phyloP scores from a whole-genome alignment of 2,888 invertebrate species.

The Hypomecis atomaria region DNA sequence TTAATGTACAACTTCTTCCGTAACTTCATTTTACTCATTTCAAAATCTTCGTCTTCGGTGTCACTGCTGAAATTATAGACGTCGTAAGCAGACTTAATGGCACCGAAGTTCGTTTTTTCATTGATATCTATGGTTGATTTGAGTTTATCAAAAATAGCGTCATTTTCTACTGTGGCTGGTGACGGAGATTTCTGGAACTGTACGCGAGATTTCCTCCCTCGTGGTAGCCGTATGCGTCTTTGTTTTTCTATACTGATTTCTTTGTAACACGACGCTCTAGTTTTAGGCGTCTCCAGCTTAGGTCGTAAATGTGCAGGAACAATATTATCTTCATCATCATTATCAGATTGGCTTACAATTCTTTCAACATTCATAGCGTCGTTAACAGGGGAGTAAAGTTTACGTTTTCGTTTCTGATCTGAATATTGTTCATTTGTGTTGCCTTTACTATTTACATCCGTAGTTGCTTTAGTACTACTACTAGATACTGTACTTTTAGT shows the following conservation, averaged over 20 bases:
- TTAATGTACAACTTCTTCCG: constrained; percentile 51
- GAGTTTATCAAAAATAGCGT: constrained; percentile 65
- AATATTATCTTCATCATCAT: constrained; percentile 42
- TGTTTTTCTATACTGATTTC: constrained; percentile 65
- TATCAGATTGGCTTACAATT: constrained; percentile 17
- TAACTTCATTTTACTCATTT: constrained; percentile 52
- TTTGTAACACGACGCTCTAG: constrained; percentile 61
- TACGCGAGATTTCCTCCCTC: constrained; percentile 30
- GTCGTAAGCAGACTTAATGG: constrained; percentile 50
- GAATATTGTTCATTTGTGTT: constrained; percentile 11
- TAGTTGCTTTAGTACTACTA: no score
- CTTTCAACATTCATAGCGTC: constrained; percentile 45
- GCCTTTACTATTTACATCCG: background rate
- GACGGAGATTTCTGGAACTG: constrained; percentile 46
- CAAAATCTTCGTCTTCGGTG: constrained; percentile 71
- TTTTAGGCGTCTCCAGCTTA: constrained; percentile 47
- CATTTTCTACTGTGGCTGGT: constrained; percentile 58
- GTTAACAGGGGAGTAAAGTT: constrained; percentile 72
- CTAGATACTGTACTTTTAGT: no score
- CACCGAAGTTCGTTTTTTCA: constrained; percentile 52
- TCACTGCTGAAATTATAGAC: constrained; percentile 69
- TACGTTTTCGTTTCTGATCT: constrained; percentile 59
- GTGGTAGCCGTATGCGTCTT: constrained; percentile 49
- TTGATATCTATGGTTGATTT: constrained; percentile 56
- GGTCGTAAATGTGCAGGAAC: constrained; percentile 43